Evolutionary conservation across 2,797 vertebrate species (phyloP).

Genomic region (Chrosomus eos): DNA sequence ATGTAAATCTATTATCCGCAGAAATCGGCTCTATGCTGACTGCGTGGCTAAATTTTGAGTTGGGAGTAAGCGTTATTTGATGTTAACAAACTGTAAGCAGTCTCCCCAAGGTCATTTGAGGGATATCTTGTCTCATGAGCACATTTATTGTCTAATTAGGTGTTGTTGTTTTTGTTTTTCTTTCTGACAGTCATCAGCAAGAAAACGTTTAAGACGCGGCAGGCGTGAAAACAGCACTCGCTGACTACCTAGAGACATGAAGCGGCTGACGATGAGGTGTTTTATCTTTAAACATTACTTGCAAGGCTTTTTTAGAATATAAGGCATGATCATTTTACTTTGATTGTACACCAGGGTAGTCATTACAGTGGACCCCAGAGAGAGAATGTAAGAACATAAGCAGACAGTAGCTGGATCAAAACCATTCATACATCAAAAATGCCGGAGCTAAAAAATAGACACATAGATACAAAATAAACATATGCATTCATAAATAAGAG

Average conservation of each 20-base stretch:
- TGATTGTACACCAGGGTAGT: constrained; percentile 55
- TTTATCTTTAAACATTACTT: constrained; percentile 47
- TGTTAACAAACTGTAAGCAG: constrained; percentile 47
- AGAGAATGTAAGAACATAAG: constrained; percentile 24
- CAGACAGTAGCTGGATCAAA: constrained; percentile 38
- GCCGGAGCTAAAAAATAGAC: neutral
- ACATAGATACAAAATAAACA: neutral
- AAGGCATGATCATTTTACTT: constrained; percentile 49
- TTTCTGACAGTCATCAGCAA: constrained; percentile 53
- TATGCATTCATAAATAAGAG: constrained; percentile 16
- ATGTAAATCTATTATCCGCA: constrained; percentile 32
- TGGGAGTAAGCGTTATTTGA: constrained; percentile 32
- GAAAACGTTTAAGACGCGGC: constrained; percentile 49
- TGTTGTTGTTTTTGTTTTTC: constrained; percentile 49
- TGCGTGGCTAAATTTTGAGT: constrained; percentile 38
- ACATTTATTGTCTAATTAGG: constrained; percentile 54
- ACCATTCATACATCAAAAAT: constrained; percentile 28
- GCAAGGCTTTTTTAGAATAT: constrained; percentile 48
- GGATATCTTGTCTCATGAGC: constrained; percentile 43
- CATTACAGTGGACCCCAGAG: constrained; percentile 41
- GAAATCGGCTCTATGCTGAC: constrained; percentile 30
- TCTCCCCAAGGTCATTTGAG: constrained; percentile 46
- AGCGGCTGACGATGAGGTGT: constrained; percentile 39
- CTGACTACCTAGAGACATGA: constrained; percentile 45
- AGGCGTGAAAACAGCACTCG: constrained; percentile 30